These are phyloP conservation scores for Aulostomus chinensis DNA, from an alignment of 2,797 vertebrate species.

Conservation along the genomic window DNA sequence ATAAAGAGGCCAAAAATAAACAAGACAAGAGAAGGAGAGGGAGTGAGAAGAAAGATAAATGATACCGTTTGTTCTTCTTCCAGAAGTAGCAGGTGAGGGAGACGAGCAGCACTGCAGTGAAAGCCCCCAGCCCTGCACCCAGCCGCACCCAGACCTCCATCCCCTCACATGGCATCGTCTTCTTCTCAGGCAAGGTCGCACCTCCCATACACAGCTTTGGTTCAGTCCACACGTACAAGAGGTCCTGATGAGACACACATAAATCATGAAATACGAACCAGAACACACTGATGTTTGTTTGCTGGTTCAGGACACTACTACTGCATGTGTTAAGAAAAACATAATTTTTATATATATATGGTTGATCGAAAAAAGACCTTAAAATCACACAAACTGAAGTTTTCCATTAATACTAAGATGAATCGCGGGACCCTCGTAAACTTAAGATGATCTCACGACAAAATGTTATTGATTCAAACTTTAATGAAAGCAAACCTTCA, in stretches of 20 bases:
- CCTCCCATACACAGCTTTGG: constrained; percentile 91
- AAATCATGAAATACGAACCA: no score
- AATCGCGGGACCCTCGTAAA: no score
- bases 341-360: no score
- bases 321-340: no score
- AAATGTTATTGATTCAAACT: no score
- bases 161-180: constrained; percentile 84
- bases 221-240: constrained; percentile 93
- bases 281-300: no score
- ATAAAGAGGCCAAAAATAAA: background rate
- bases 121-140: constrained; percentile 85
- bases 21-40: background rate
- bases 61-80: constrained; percentile 97
- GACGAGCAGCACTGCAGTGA: constrained; percentile 88
- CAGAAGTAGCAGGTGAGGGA: constrained; percentile 96
- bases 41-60: background rate
- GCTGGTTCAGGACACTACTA: no score
- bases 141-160: constrained; percentile 93
- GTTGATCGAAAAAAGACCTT: no score
- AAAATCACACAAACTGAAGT: no score
- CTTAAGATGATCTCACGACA: no score
- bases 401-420: no score
- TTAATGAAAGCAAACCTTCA: no score
- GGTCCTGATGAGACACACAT: constrained; percentile 87
- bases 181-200: constrained; percentile 86